These are phyloP conservation scores for Megaceryle torquata DNA, from an alignment of 2,113 vertebrate species.

Conservation along the genomic window DNA sequence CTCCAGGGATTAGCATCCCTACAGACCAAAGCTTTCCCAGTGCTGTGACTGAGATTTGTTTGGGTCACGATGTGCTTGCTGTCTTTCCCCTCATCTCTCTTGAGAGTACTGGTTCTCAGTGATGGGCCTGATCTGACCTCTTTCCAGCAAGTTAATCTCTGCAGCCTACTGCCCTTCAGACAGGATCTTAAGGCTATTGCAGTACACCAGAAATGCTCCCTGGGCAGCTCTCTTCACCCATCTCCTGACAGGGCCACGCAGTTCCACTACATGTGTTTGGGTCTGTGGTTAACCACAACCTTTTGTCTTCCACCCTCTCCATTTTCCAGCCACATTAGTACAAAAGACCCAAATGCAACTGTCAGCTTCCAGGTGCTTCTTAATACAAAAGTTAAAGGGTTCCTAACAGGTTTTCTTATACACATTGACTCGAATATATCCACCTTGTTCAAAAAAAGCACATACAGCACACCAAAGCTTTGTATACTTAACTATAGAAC, in stretches of 20 bases:
- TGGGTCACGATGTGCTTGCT: not conserved
- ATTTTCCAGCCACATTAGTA: not conserved
- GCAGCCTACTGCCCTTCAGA: not conserved
- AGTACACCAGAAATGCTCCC: not conserved
- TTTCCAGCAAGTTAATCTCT: not conserved
- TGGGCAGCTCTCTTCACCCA: not conserved
- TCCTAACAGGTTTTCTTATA: not conserved
- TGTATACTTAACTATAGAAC: not conserved
- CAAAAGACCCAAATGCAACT: not conserved
- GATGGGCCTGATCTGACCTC: not conserved
- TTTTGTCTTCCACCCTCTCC: not conserved
- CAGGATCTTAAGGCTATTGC: accelerated
- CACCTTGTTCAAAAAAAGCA: not conserved
- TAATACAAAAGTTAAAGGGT: not conserved
- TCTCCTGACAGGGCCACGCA: not conserved
- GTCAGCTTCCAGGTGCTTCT: not conserved
- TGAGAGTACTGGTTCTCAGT: not conserved
- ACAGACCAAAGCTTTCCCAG: not conserved
- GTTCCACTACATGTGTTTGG: not conserved
- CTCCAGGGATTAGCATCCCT: not conserved
- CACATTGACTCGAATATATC: not conserved
- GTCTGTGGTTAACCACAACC: not conserved
- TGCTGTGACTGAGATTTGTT: not conserved
- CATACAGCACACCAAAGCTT: not conserved
- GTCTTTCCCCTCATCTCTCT: not conserved